These are phyloP conservation scores for Icerya purchasi DNA, from an alignment of 2,888 invertebrate genomes.

Conservation along the genomic window DNA sequence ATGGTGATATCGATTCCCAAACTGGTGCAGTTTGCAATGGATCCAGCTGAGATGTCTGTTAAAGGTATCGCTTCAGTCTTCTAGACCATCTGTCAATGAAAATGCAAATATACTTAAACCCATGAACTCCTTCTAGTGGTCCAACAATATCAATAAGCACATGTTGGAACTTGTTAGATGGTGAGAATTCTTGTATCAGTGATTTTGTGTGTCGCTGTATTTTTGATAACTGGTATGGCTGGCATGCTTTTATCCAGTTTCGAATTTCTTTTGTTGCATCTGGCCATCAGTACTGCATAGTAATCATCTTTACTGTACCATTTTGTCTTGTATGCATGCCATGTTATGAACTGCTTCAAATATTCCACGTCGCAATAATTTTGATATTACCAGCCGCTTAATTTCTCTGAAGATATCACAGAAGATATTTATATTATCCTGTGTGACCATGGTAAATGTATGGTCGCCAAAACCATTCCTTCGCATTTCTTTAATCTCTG, in stretches of 20 bases:
- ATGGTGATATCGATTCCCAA: conserved; percentile 25
- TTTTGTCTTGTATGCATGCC: not conserved
- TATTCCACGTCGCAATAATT: not conserved
- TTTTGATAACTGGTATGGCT: conserved; percentile 23
- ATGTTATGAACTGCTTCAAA: not conserved
- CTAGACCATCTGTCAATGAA: conserved; percentile 2
- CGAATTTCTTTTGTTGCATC: conserved; percentile 22
- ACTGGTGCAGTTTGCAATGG: conserved; percentile 8
- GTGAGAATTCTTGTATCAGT: conserved; percentile 18
- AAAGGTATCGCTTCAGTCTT: conserved; percentile 1
- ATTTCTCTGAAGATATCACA: too few relatives aligned
- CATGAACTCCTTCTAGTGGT: conserved; percentile 6
- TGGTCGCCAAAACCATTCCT: too few relatives aligned
- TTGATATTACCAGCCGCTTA: not conserved
- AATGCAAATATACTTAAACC: not conserved
- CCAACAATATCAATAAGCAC: conserved; percentile 22
- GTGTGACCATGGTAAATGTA: too few relatives aligned
- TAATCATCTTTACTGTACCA: not conserved
- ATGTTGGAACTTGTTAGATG: conserved; percentile 19
- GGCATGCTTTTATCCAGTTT: conserved; percentile 22
- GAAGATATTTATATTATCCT: too few relatives aligned
- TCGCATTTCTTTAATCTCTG: too few relatives aligned
- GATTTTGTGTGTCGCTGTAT: conserved; percentile 21
- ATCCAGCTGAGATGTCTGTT: not conserved
- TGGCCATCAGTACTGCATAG: conserved; percentile 21